phyloP scores from a whole-genome alignment of 2,888 invertebrate species.

The Saturnia pavonia region DNA sequence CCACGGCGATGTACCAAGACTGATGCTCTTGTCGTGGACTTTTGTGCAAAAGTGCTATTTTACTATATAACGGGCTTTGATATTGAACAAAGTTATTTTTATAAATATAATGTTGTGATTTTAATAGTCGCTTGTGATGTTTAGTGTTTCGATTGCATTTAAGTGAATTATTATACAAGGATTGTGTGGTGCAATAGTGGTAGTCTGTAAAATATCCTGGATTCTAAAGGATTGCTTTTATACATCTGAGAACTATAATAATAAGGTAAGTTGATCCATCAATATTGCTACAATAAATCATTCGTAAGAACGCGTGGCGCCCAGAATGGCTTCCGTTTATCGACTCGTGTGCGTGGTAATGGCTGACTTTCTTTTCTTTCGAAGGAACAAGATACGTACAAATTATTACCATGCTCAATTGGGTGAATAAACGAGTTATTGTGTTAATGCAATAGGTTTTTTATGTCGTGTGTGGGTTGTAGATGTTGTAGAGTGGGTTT shows the following conservation, averaged over 20 bases:
- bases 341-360: slow-evolving; percentile 80
- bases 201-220: slow-evolving; percentile 61
- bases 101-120: slow-evolving; percentile 72
- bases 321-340: slow-evolving; percentile 78
- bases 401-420: slow-evolving; percentile 32
- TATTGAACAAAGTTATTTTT: slow-evolving; percentile 64
- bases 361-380: slow-evolving; percentile 75
- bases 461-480: slow-evolving; percentile 60
- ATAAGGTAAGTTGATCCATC: slow-evolving; percentile 60
- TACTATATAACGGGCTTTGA: slow-evolving; percentile 68
- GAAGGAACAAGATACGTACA: slow-evolving; percentile 46
- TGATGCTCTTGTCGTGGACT: slow-evolving; percentile 79
- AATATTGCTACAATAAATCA: slow-evolving; percentile 26
- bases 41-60: slow-evolving; percentile 72
- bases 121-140: slow-evolving; percentile 68
- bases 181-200: slow-evolving; percentile 76
- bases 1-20: slow-evolving; percentile 78
- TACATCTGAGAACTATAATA: slow-evolving; percentile 56
- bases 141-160: slow-evolving; percentile 65
- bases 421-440: slow-evolving; percentile 33
- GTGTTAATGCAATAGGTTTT: slow-evolving; percentile 44
- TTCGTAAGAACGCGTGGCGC: slow-evolving; percentile 60
- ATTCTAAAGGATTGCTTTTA: slow-evolving; percentile 73
- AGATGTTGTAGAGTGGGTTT: slow-evolving; percentile 57
- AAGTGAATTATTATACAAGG: slow-evolving; percentile 65